These are phyloP conservation scores for Tokudaia tokunoshimensis DNA, from an alignment of 2,797 vertebrate species.

Conservation along the genomic window DNA sequence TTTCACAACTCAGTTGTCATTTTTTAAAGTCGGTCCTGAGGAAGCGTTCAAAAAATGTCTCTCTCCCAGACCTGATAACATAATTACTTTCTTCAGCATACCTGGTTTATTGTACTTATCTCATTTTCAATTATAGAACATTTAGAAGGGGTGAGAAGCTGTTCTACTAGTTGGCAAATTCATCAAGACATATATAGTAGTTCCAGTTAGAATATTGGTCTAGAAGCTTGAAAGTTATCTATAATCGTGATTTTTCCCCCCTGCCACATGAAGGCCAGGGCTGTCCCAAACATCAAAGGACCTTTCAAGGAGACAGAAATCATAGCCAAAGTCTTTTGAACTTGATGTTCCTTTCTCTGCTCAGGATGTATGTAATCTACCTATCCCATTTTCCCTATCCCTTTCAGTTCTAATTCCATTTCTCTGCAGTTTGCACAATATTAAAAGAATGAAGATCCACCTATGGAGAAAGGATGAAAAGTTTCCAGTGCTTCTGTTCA, in stretches of 20 bases:
- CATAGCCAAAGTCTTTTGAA: background rate
- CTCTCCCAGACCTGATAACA: background rate
- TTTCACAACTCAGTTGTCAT: background rate
- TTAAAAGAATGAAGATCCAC: background rate
- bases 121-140: background rate
- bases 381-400: background rate
- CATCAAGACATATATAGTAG: background rate
- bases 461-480: background rate
- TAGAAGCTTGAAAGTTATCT: background rate
- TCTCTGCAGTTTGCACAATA: background rate
- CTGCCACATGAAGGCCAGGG: background rate
- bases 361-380: background rate
- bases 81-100: background rate
- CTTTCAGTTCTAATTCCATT: background rate
- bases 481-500: background rate
- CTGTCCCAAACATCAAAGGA: background rate
- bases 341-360: background rate
- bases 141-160: background rate
- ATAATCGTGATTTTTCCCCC: background rate
- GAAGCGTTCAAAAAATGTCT: background rate
- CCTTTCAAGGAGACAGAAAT: background rate
- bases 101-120: background rate
- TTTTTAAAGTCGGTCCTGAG: background rate
- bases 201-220: background rate
- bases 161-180: background rate